phyloP scores from a whole-genome alignment of 2,888 invertebrate genomes.

The Scrobipalpa costella region DNA sequence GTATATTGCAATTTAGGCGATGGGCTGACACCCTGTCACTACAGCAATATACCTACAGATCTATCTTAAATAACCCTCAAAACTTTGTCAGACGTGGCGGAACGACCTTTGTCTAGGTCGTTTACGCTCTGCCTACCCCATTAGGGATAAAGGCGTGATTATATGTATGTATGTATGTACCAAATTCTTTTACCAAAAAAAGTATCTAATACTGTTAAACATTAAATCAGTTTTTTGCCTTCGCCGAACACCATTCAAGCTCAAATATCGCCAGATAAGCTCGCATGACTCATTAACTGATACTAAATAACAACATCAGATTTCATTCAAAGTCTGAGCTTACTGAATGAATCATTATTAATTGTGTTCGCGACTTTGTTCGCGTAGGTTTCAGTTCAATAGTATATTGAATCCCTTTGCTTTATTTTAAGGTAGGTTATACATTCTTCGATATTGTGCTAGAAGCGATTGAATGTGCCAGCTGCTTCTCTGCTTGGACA shows the following conservation, averaged over 20 bases:
- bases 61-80: no score
- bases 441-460: no score
- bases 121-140: no score
- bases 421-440: not conserved
- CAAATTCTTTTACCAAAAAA: not conserved
- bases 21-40: no score
- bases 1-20: no score
- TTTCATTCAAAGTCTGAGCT: slow-evolving; percentile 5
- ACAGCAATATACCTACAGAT: no score
- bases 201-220: not conserved
- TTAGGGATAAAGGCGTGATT: no score
- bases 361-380: not conserved
- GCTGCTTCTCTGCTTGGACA: no score
- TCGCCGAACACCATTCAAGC: not conserved
- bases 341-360: not conserved
- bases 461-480: no score
- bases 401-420: not conserved
- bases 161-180: no score
- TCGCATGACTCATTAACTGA: not conserved
- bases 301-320: slow-evolving; percentile 11
- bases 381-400: not conserved
- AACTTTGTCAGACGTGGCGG: no score
- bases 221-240: not conserved
- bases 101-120: no score
- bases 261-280: slow-evolving; percentile 12